These are phyloP conservation scores for Dendroctonus ponderosae DNA, from an alignment of 1,140 invertebrate species.

Conservation along the genomic window DNA sequence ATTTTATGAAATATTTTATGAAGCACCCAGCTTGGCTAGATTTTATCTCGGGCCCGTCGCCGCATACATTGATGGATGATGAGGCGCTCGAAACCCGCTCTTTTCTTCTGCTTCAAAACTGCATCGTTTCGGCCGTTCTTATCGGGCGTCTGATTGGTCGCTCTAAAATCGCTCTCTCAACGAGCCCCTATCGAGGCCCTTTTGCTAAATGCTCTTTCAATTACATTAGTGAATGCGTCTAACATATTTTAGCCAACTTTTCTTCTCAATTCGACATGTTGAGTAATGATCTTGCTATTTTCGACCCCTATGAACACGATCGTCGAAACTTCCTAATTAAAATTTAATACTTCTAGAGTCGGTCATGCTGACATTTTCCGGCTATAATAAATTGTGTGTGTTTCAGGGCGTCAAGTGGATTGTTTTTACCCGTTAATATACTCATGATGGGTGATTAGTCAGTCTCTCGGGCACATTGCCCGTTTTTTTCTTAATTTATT, in stretches of 20 bases:
- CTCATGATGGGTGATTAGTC: no score
- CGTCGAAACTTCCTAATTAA: constrained; percentile 23
- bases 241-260: constrained; percentile 11
- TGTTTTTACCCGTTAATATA: no score
- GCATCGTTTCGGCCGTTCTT: no score
- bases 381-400: constrained; percentile 13
- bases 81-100: neutral
- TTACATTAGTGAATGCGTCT: constrained; percentile 11
- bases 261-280: constrained; percentile 16
- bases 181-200: no score
- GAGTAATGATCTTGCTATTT: constrained; percentile 23
- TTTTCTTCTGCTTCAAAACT: no score
- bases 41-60: constrained; percentile 6
- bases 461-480: no score
- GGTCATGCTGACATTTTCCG: constrained; percentile 7
- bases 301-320: constrained; percentile 20
- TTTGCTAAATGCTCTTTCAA: constrained; percentile 7
- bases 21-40: constrained; percentile 5
- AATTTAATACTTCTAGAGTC: constrained; percentile 19
- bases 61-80: constrained; percentile 14
- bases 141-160: no score
- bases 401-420: neutral
- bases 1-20: constrained; percentile 24
- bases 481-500: no score
- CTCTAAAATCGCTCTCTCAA: no score